A percentile compares a stretch with the other conserved stretches of the same genome.
These are phyloP conservation scores for Sinocyclocheilus anophthalmus DNA, from an alignment of 2,113 vertebrate genomes.

Conservation along the genomic window DNA sequence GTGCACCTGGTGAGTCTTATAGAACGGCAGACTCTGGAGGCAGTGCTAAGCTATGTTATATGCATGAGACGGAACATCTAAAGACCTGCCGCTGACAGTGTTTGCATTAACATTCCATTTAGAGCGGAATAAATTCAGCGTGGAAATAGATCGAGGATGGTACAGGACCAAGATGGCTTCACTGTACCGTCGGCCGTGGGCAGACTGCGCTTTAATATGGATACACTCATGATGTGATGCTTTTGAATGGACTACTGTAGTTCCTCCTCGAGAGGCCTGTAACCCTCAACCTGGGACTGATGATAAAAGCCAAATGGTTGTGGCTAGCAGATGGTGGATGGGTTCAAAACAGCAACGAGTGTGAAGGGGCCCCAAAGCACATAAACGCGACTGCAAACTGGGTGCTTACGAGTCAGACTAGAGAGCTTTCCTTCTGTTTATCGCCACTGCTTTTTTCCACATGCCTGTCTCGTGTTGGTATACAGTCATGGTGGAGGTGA, in stretches of 20 bases:
- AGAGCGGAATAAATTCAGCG: slow-evolving; percentile 66
- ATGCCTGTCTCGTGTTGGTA: slow-evolving; percentile 4
- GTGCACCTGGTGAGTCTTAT: slow-evolving; percentile 79
- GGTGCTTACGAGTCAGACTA: slow-evolving; percentile 53
- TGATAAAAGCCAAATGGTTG: slow-evolving; percentile 68
- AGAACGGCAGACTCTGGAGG: slow-evolving; percentile 46
- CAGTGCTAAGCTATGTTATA: slow-evolving; percentile 65
- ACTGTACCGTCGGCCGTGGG: slow-evolving; percentile 50
- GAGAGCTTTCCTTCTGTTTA: slow-evolving; percentile 25
- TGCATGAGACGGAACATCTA: slow-evolving; percentile 58
- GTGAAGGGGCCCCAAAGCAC: slow-evolving; percentile 59
- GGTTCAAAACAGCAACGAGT: slow-evolving; percentile 56
- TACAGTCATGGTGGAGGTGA: slow-evolving; percentile 35
- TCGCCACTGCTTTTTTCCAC: slow-evolving; percentile 58
- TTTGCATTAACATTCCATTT: slow-evolving; percentile 72
- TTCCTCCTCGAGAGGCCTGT: slow-evolving; percentile 64
- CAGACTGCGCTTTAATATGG: slow-evolving; percentile 60
- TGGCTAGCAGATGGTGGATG: slow-evolving; percentile 72
- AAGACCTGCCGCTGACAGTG: slow-evolving; percentile 67
- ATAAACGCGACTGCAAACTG: slow-evolving; percentile 63
- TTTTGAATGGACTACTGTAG: slow-evolving; percentile 68
- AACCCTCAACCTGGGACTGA: slow-evolving; percentile 56
- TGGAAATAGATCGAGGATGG: slow-evolving; percentile 41
- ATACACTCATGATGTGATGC: slow-evolving; percentile 63
- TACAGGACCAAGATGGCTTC: slow-evolving; percentile 63